Percentiles rank a stretch among this genome's conserved stretches.
Conservation (phyloP, 2,888 invertebrate species). For the Dorcus hopei region DNA sequence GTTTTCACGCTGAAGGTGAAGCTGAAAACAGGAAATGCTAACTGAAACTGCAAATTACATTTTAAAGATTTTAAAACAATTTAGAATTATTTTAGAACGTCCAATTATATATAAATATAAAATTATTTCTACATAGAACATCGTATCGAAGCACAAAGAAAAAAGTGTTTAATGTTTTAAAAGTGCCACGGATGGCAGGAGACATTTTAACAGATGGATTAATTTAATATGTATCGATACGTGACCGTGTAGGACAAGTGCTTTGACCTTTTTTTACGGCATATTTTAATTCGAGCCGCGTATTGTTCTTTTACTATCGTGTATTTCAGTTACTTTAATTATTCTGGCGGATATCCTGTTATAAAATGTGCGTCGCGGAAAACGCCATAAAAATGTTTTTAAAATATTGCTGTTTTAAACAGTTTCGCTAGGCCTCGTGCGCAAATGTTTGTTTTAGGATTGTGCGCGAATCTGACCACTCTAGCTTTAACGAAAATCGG, state of each 20-base stretch:
- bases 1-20: no score
- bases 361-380: conserved; percentile 18
- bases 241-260: background rate
- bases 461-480: no score
- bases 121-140: no score
- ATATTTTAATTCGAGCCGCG: background rate
- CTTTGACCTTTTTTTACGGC: background rate
- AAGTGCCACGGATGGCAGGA: no score
- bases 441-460: background rate
- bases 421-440: background rate
- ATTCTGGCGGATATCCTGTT: conserved; percentile 24
- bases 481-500: no score
- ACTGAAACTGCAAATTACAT: no score
- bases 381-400: conserved; percentile 8
- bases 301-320: background rate
- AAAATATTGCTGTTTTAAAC: background rate
- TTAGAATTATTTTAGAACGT: no score
- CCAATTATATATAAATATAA: no score
- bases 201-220: conserved; percentile 13
- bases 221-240: conserved; percentile 2
- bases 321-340: conserved; percentile 22
- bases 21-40: no score
- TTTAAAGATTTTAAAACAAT: no score
- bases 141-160: no score
- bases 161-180: no score